Evolutionary conservation across 2,888 invertebrate genomes (phyloP).

Genomic region (Heteromurus nitidus): DNA sequence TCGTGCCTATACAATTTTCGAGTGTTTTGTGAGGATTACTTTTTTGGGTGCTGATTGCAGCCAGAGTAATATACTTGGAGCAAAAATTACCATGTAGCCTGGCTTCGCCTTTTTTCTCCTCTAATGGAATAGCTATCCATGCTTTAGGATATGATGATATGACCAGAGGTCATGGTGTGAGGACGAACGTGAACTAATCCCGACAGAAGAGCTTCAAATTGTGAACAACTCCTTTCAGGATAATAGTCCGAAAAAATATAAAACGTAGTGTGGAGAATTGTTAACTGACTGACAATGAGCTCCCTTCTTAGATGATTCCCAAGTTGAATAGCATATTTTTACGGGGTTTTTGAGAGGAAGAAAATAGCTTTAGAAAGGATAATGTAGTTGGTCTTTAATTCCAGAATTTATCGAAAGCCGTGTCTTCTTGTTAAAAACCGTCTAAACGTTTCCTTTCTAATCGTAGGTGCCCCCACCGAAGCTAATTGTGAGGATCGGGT

Average conservation of each 20-base stretch:
- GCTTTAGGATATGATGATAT: not conserved
- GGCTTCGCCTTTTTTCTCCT: no score
- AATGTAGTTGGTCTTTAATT: no score
- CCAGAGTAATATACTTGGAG: not conserved
- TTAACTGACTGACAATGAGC: no score
- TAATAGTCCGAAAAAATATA: no score
- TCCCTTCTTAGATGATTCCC: no score
- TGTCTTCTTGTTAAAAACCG: slow-evolving; percentile 11
- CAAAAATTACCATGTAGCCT: not conserved
- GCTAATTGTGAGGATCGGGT: slow-evolving; percentile 36
- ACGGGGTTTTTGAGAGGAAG: no score
- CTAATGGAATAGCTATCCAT: no score
- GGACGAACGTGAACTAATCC: not conserved
- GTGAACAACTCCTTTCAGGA: no score
- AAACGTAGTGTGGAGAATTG: no score
- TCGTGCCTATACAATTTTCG: slow-evolving; percentile 8
- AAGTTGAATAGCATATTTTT: no score
- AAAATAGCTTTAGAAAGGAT: no score
- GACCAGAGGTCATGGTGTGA: not conserved
- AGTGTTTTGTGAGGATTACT: not conserved
- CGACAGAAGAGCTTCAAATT: no score
- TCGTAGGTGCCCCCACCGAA: not conserved
- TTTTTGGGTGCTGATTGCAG: not conserved
- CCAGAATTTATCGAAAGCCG: not conserved
- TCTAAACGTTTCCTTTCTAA: slow-evolving; percentile 16